Evolutionary conservation across 2,113 vertebrate genomes (phyloP).

Genomic region (Notarius lentiginosus): DNA sequence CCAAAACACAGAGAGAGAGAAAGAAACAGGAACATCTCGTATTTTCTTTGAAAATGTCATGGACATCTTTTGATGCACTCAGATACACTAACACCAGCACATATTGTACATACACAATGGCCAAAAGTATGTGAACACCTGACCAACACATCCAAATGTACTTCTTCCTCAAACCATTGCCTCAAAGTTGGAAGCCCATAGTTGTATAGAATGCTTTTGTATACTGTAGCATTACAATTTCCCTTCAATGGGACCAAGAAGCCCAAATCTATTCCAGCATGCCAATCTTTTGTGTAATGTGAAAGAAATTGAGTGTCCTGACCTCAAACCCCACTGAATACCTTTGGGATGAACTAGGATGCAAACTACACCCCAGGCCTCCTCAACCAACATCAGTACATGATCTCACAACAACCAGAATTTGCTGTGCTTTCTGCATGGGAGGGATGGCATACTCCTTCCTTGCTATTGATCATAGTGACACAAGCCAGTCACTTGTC

Average conservation of each 20-base stretch:
- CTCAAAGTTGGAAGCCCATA: background rate
- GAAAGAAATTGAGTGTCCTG: background rate
- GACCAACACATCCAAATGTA: background rate
- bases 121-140: background rate
- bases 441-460: no score
- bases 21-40: slow-evolving; percentile 55
- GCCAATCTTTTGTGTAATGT: background rate
- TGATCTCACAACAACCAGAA: background rate
- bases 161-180: background rate
- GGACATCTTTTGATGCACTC: slow-evolving; percentile 3
- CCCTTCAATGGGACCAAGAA: no score
- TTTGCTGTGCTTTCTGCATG: no score
- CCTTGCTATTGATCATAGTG: no score
- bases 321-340: background rate
- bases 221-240: background rate
- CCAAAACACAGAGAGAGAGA: background rate
- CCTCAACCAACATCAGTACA: background rate
- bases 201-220: background rate
- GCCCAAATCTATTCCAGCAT: no score
- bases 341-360: background rate
- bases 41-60: slow-evolving; percentile 29
- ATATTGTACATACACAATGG: background rate
- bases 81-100: background rate
- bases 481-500: no score
- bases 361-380: background rate